phyloP scores from a whole-genome alignment of 2,888 invertebrate genomes.

The Hypomecis punctinalis region DNA sequence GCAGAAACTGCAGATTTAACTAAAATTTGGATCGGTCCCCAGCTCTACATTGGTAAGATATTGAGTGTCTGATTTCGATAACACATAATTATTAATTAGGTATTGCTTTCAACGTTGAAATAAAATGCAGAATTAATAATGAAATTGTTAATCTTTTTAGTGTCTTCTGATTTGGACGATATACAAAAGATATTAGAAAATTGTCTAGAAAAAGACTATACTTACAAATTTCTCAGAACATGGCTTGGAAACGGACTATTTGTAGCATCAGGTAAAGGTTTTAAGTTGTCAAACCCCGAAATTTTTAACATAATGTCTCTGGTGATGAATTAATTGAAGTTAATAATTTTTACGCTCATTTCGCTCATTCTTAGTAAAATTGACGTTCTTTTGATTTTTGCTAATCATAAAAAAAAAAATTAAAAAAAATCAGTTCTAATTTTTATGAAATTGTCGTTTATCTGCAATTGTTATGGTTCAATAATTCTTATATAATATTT shows the following conservation, averaged over 20 bases:
- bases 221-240: conserved; percentile 65
- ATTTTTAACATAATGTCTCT: no score
- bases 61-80: background rate
- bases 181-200: conserved; percentile 69
- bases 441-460: no score
- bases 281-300: background rate
- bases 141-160: conserved; percentile 48
- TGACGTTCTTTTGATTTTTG: no score
- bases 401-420: no score
- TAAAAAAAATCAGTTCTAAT: no score
- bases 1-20: conserved; percentile 53
- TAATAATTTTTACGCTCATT: no score
- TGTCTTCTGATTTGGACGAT: conserved; percentile 66
- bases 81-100: background rate
- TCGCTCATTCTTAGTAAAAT: no score
- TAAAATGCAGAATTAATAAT: background rate
- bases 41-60: conserved; percentile 64
- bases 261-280: conserved; percentile 64
- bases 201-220: conserved; percentile 69
- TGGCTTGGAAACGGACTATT: conserved; percentile 76
- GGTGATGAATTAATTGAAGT: no score
- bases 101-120: no score
- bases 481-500: no score
- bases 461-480: no score
- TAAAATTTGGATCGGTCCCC: conserved; percentile 68